Evolutionary conservation across 2,797 vertebrate species (phyloP).

Genomic region (Lepus townsendii): DNA sequence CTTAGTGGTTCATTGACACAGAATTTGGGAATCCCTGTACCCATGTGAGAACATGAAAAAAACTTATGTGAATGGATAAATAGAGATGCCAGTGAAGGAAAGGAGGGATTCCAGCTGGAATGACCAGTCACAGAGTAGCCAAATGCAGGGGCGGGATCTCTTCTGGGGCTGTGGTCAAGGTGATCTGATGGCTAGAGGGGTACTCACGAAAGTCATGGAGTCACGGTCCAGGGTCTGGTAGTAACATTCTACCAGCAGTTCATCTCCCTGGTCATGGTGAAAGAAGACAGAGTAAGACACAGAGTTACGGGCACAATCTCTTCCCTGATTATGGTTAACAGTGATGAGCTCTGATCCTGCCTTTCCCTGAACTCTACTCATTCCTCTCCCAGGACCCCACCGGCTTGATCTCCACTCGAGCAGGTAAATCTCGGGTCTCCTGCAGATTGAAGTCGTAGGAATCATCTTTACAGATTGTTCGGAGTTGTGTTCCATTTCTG

Average conservation of each 20-base stretch:
- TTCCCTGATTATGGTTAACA: background rate
- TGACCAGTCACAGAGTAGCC: background rate
- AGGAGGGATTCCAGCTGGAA: background rate
- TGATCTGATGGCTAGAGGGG: background rate
- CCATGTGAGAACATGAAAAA: background rate
- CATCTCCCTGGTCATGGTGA: constrained; percentile 83
- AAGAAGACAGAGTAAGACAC: background rate
- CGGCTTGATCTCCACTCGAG: constrained; percentile 70
- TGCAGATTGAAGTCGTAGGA: constrained; percentile 87
- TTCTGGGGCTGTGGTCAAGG: background rate
- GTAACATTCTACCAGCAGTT: constrained; percentile 84
- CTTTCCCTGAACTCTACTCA: fast-evolving
- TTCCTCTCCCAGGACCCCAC: constrained; percentile 34
- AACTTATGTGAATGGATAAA: background rate
- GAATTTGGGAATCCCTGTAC: background rate
- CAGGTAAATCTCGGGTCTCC: constrained; percentile 80
- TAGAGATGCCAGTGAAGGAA: background rate
- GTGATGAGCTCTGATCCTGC: background rate
- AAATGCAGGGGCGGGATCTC: background rate
- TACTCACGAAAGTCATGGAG: constrained; percentile 84
- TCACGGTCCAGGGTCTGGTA: constrained; percentile 82
- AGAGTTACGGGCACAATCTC: background rate
- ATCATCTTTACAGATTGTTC: constrained; percentile 85
- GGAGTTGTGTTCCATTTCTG: constrained; percentile 85
- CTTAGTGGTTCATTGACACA: background rate